Conservation (phyloP, 2,113 vertebrate genomes). For the Anoplopoma fimbria region DNA sequence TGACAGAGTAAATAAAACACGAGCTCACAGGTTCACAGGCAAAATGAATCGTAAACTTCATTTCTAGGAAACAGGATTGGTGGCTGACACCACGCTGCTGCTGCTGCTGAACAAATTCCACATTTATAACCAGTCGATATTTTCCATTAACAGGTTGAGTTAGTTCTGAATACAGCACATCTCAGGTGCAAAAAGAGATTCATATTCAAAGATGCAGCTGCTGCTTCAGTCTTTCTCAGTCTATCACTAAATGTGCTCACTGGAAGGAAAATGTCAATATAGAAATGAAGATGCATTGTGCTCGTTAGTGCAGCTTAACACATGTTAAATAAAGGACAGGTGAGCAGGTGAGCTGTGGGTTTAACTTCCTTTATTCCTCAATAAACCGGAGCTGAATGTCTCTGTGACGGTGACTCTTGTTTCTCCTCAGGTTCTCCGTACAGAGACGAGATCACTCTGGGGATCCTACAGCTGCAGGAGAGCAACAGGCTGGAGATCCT, state of each 20-base stretch:
- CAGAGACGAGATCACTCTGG: conserved; percentile 92
- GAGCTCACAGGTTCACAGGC: too few relatives aligned
- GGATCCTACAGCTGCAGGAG: conserved; percentile 92
- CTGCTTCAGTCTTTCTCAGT: neutral
- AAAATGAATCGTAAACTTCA: too few relatives aligned
- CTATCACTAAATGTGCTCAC: conserved; percentile 7
- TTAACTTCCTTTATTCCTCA: neutral
- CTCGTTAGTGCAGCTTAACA: neutral
- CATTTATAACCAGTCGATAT: neutral
- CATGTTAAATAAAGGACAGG: neutral
- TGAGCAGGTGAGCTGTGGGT: neutral
- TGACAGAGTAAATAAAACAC: too few relatives aligned
- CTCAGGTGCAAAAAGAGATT: neutral
- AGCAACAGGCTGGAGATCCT: conserved; percentile 93
- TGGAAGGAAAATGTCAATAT: neutral
- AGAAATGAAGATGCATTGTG: neutral
- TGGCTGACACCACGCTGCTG: neutral
- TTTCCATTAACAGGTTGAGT: neutral
- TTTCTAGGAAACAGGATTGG: neutral
- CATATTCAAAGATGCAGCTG: conserved; percentile 1
- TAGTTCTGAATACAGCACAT: neutral
- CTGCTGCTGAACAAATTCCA: neutral
- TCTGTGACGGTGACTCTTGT: too few relatives aligned
- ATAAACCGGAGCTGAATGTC: neutral
- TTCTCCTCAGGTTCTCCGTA: conserved; percentile 86